A percentile compares a stretch with the other conserved stretches of the same genome.
Evolutionary conservation across 2,888 invertebrate species (phyloP).

Genomic region (Andrena dorsata): DNA sequence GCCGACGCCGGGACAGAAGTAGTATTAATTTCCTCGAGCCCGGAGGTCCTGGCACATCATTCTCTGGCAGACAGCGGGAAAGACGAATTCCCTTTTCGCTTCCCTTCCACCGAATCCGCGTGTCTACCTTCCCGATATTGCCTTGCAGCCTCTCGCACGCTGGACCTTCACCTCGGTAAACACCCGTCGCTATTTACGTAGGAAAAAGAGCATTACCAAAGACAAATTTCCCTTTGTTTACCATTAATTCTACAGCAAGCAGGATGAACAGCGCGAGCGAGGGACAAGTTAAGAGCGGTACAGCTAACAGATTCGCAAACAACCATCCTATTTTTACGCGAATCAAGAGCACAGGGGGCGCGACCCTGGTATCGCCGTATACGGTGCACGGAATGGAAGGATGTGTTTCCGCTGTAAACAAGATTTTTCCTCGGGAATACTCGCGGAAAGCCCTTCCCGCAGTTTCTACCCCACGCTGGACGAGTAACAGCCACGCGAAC

Average conservation of each 20-base stretch:
- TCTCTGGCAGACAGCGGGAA: conserved; percentile 66
- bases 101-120: conserved; percentile 27
- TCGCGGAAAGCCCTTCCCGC: conserved; percentile 3
- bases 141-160: conserved; percentile 28
- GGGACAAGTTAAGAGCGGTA: conserved; percentile 24
- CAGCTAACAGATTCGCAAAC: conserved; percentile 49
- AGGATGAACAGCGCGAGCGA: conserved; percentile 14
- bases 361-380: no score
- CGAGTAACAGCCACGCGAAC: conserved; percentile 57
- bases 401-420: conserved; percentile 59
- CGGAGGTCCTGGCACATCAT: conserved; percentile 70
- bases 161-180: not conserved
- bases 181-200: conserved; percentile 5
- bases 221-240: conserved; percentile 48
- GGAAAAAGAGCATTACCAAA: conserved; percentile 29
- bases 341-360: not conserved
- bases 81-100: conserved; percentile 59
- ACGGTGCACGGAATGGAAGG: no score
- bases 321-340: conserved; percentile 36
- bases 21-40: conserved; percentile 77
- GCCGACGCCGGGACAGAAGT: conserved; percentile 64
- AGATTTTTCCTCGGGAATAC: conserved; percentile 61
- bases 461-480: conserved; percentile 21
- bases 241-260: conserved; percentile 29
- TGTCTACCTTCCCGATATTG: conserved; percentile 52